phyloP scores from a whole-genome alignment of 2,113 vertebrate species.

The Peromyscus maniculatus region DNA sequence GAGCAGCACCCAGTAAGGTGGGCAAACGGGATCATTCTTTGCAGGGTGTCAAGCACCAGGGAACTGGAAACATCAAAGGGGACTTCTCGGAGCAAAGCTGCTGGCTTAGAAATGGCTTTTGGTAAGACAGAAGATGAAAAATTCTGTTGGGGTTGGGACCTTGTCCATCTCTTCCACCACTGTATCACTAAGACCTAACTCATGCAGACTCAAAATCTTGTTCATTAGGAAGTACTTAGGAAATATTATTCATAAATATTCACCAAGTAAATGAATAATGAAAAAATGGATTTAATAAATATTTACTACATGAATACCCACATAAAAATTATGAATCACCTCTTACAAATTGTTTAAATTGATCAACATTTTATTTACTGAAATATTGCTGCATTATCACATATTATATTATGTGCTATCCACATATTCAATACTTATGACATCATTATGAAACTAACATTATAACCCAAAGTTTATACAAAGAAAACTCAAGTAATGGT shows the following conservation, averaged over 20 bases:
- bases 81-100: conserved; percentile 4
- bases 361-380: background rate
- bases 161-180: background rate
- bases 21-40: conserved; percentile 61
- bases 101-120: conserved; percentile 47
- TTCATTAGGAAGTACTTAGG: background rate
- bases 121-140: background rate
- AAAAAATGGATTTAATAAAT: conserved; percentile 8
- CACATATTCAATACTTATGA: background rate
- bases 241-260: conserved; percentile 30
- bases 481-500: background rate
- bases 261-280: background rate
- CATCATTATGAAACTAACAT: background rate
- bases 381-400: background rate
- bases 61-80: background rate
- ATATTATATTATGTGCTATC: background rate
- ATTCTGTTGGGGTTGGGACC: background rate
- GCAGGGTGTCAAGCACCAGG: conserved; percentile 12
- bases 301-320: conserved; percentile 50
- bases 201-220: background rate
- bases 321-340: background rate
- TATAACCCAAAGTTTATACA: background rate
- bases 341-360: conserved; percentile 8
- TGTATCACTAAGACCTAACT: background rate
- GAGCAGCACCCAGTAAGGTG: conserved; percentile 1